A percentile compares a stretch with the other conserved stretches of the same genome.
These are phyloP conservation scores for Tragopan temminckii DNA, from an alignment of 2,797 vertebrate genomes.

Conservation along the genomic window DNA sequence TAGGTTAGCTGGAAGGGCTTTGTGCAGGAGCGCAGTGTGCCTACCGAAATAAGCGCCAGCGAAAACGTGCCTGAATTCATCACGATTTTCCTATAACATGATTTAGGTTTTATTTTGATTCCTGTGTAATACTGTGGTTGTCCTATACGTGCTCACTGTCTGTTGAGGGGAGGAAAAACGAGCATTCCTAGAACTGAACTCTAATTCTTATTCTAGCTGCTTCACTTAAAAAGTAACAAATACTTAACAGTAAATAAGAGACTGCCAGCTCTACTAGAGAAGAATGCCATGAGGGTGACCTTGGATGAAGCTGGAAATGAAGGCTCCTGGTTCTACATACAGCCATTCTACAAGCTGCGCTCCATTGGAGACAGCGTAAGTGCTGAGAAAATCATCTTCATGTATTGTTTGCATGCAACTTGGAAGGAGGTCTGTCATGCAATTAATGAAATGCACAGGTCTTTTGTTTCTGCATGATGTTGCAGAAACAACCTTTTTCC, in stretches of 20 bases:
- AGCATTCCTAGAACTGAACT: conserved; percentile 67
- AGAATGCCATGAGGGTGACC: conserved; percentile 98
- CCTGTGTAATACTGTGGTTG: neutral
- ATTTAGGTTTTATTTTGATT: neutral
- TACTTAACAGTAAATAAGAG: conserved; percentile 98
- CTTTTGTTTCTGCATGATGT: neutral
- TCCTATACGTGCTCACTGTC: neutral
- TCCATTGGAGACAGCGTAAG: conserved; percentile 98
- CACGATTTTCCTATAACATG: accelerated
- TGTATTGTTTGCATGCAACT: accelerated
- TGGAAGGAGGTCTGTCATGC: neutral
- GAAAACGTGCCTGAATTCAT: neutral
- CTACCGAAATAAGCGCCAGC: neutral
- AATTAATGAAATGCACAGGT: conserved; percentile 4
- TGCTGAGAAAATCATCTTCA: neutral
- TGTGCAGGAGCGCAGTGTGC: neutral
- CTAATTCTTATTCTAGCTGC: conserved; percentile 85
- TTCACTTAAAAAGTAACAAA: conserved; percentile 99
- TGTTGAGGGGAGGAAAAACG: neutral
- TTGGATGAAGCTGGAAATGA: conserved; percentile 97
- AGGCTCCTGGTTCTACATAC: conserved; percentile 99
- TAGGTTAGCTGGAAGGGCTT: neutral
- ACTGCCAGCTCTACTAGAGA: conserved; percentile 95
- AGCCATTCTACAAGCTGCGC: conserved; percentile 97
- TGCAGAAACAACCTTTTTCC: conserved; percentile 46